Percentiles rank a stretch among this genome's conserved stretches.
phyloP scores from a whole-genome alignment of 2,888 invertebrate species.

The Campoplex nolae region DNA sequence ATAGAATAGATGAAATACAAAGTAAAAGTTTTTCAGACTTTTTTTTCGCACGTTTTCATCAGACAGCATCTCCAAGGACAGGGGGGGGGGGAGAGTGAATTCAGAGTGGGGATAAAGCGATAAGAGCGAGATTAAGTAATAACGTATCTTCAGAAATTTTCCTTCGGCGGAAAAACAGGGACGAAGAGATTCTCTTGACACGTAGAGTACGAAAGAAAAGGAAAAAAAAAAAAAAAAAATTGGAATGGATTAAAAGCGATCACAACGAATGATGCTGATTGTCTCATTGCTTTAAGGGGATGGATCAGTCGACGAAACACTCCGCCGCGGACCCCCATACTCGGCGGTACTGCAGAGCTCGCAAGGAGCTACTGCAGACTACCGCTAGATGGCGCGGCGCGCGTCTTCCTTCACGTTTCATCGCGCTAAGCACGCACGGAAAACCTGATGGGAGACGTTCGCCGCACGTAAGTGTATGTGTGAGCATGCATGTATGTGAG shows the following conservation, averaged over 20 bases:
- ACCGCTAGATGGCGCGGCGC: too few species aligned
- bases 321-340: too few species aligned
- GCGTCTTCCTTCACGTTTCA: too few species aligned
- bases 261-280: slow-evolving; percentile 11
- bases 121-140: slow-evolving; percentile 57
- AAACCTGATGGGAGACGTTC: too few species aligned
- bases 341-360: too few species aligned
- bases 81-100: slow-evolving; percentile 33
- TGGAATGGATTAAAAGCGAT: slow-evolving; percentile 6
- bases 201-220: background rate
- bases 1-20: slow-evolving; percentile 36
- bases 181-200: background rate
- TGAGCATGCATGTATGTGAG: too few species aligned
- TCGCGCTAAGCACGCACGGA: too few species aligned
- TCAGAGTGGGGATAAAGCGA: slow-evolving; percentile 47
- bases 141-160: slow-evolving; percentile 42
- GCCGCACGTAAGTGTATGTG: too few species aligned
- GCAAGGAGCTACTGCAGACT: too few species aligned
- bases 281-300: background rate
- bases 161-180: background rate
- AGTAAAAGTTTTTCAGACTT: slow-evolving; percentile 49
- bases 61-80: slow-evolving; percentile 40
- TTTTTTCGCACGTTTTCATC: slow-evolving; percentile 56
- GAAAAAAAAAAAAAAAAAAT: background rate
- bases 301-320: too few species aligned